phyloP scores from a whole-genome alignment of 1,140 invertebrate species.

The Trypoxylus dichotomus region DNA sequence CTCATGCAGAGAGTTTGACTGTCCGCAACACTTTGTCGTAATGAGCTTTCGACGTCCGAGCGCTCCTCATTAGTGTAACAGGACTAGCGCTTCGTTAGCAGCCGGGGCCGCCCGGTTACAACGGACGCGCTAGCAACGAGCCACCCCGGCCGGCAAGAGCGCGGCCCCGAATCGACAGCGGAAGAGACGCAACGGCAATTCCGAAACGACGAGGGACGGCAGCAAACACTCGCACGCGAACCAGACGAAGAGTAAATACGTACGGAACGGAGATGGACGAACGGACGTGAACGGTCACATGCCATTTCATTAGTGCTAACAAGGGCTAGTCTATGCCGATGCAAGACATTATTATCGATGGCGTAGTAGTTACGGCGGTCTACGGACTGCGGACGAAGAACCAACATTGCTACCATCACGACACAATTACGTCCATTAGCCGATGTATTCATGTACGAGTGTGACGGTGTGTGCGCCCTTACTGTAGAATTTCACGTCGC shows the following conservation, averaged over 20 bases:
- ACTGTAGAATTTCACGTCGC: too few species aligned
- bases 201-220: not conserved
- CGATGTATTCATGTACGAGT: not conserved
- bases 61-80: conserved; percentile 49
- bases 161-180: not conserved
- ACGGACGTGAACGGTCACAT: conserved; percentile 39
- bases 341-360: conserved; percentile 34
- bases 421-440: conserved; percentile 28
- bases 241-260: not conserved
- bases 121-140: not conserved
- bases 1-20: conserved; percentile 39
- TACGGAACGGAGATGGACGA: not conserved
- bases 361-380: not conserved
- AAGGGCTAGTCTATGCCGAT: conserved; percentile 36
- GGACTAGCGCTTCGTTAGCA: conserved; percentile 42
- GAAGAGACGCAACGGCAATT: not conserved
- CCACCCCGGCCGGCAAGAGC: not conserved
- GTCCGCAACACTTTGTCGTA: conserved; percentile 45
- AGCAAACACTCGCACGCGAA: conserved; percentile 35
- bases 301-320: conserved; percentile 48
- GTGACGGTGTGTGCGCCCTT: not conserved
- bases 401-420: not conserved
- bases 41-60: conserved; percentile 47
- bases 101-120: not conserved
- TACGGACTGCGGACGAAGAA: conserved; percentile 9